Percentiles rank a stretch among this genome's conserved stretches.
phyloP scores from a whole-genome alignment of 2,113 vertebrate genomes.

The Oriolus oriolus region DNA sequence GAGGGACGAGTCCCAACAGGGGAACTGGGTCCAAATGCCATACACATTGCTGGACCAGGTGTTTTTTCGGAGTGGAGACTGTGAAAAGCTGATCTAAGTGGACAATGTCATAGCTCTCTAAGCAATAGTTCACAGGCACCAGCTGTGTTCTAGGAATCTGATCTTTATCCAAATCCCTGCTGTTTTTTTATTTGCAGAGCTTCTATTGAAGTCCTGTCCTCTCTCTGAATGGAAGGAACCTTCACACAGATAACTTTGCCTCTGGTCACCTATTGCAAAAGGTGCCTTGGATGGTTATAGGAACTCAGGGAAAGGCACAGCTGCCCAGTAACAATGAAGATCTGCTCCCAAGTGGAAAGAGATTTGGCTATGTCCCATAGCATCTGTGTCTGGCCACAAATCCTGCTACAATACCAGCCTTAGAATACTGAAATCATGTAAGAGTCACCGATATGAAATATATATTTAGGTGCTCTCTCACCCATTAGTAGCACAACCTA shows the following conservation, averaged over 20 bases:
- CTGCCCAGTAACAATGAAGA: background rate
- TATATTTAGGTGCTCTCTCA: background rate
- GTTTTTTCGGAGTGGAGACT: background rate
- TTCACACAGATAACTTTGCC: background rate
- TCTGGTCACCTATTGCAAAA: background rate
- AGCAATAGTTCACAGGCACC: background rate
- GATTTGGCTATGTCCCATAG: background rate
- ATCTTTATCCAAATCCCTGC: background rate
- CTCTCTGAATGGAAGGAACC: background rate
- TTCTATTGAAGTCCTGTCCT: background rate
- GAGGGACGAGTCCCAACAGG: background rate
- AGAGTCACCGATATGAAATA: background rate
- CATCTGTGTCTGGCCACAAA: background rate
- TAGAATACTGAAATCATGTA: background rate
- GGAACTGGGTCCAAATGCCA: background rate
- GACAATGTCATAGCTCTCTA: background rate
- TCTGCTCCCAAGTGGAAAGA: background rate
- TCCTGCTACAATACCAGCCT: background rate
- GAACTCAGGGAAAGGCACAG: background rate
- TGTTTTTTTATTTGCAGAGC: background rate
- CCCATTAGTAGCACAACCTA: background rate
- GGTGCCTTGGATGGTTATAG: background rate
- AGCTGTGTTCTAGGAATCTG: background rate
- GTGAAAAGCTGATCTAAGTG: background rate
- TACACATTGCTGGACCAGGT: background rate